These are phyloP conservation scores for Arremon brunneinucha DNA, from an alignment of 2,797 vertebrate genomes.

Conservation along the genomic window DNA sequence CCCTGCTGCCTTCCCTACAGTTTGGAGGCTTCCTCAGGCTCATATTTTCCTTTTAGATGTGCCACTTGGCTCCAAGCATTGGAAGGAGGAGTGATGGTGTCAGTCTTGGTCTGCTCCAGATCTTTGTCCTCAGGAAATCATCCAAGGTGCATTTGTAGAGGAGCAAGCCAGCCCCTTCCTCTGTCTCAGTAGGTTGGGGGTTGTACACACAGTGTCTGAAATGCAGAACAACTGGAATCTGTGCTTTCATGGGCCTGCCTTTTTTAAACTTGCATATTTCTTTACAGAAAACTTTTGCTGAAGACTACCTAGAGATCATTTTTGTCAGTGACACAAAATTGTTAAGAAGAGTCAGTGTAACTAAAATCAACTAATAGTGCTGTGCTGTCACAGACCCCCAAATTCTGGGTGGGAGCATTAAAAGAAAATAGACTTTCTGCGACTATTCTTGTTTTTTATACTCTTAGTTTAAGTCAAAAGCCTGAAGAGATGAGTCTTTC, in stretches of 20 bases:
- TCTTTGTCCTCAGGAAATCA: neutral
- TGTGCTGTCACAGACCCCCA: neutral
- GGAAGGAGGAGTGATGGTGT: neutral
- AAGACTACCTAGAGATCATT: neutral
- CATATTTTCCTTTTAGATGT: neutral
- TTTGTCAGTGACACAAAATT: neutral
- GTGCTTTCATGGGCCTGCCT: neutral
- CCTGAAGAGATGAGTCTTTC: neutral
- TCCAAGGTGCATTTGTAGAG: neutral
- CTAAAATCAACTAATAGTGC: neutral
- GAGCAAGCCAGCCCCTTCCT: neutral
- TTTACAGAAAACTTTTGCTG: neutral
- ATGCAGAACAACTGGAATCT: neutral
- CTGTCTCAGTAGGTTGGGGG: accelerated
- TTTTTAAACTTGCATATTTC: neutral
- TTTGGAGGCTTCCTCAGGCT: neutral
- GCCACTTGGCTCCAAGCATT: accelerated
- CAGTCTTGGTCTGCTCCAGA: neutral
- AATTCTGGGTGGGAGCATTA: neutral
- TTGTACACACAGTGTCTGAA: neutral
- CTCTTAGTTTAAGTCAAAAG: neutral
- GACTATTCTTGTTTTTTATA: neutral
- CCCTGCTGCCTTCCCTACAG: neutral
- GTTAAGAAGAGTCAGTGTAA: neutral
- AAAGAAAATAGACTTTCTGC: neutral